Conservation (phyloP, 2,797 vertebrate genomes). For the Sandelia bainsii region DNA sequence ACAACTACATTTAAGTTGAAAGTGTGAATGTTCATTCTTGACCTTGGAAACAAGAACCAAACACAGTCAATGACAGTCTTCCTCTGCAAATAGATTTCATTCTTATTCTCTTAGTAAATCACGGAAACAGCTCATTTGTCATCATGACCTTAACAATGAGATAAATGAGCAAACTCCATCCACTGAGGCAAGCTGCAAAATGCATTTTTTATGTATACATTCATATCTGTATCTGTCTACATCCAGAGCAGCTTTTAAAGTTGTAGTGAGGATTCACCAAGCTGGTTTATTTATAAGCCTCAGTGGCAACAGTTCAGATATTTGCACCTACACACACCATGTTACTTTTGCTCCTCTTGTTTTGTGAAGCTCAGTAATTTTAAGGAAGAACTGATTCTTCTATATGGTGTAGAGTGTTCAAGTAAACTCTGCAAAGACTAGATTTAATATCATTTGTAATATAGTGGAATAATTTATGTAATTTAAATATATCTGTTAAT, state of each 20-base stretch:
- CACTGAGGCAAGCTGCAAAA: too few relatives aligned
- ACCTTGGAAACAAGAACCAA: neutral
- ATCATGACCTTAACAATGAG: slow-evolving; percentile 3
- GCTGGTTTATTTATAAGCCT: slow-evolving; percentile 21
- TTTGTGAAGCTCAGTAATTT: neutral
- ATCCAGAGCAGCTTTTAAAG: slow-evolving; percentile 11
- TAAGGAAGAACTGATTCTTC: slow-evolving; percentile 6
- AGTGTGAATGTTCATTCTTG: neutral
- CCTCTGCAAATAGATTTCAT: slow-evolving; percentile 13
- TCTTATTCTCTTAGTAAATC: slow-evolving; percentile 10
- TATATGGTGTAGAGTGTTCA: neutral
- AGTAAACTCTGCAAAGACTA: slow-evolving; percentile 8
- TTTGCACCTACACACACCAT: slow-evolving; percentile 44
- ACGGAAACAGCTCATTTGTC: slow-evolving; percentile 30
- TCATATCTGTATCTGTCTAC: neutral
- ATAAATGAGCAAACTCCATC: slow-evolving; percentile 1
- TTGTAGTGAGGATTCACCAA: neutral
- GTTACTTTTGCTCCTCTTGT: slow-evolving; percentile 17
- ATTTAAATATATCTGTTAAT: neutral
- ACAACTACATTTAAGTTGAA: neutral
- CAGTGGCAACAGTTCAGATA: slow-evolving; percentile 31
- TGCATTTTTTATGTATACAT: too few relatives aligned
- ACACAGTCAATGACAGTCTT: slow-evolving; percentile 1
- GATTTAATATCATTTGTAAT: too few relatives aligned
- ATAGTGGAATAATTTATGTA: too few relatives aligned